Conservation (phyloP, 1,140 invertebrate species). For the Ceratoteleas bidentatus region DNA sequence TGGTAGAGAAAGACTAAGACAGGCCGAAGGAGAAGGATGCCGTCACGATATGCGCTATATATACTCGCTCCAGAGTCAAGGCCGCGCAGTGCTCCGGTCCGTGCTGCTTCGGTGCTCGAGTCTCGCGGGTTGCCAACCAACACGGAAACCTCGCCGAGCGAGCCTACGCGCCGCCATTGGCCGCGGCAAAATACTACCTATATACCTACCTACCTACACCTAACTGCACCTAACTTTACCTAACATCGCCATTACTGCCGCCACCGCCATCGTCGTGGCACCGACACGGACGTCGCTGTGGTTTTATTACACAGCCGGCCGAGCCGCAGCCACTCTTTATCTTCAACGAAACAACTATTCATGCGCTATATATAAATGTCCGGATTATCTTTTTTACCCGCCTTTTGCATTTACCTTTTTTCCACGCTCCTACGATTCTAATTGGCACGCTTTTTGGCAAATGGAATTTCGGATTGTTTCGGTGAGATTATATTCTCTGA, state of each 20-base stretch:
- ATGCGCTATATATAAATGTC: slow-evolving; percentile 56
- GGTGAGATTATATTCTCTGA: too few species aligned
- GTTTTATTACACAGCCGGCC: slow-evolving; percentile 54
- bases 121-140: slow-evolving; percentile 74
- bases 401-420: slow-evolving; percentile 24
- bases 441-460: too few species aligned
- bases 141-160: slow-evolving; percentile 75
- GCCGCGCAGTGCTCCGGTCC: slow-evolving; percentile 86
- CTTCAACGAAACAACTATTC: slow-evolving; percentile 54
- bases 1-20: slow-evolving; percentile 61
- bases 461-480: too few species aligned
- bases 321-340: slow-evolving; percentile 58
- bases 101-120: slow-evolving; percentile 61
- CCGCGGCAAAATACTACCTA: slow-evolving; percentile 71
- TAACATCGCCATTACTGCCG: slow-evolving; percentile 83
- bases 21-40: slow-evolving; percentile 30
- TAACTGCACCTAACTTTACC: slow-evolving; percentile 78
- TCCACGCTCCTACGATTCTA: neutral
- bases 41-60: slow-evolving; percentile 64
- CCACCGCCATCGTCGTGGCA: slow-evolving; percentile 89
- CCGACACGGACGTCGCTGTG: slow-evolving; percentile 86
- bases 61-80: slow-evolving; percentile 83
- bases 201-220: slow-evolving; percentile 73
- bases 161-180: slow-evolving; percentile 57
- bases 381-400: slow-evolving; percentile 52